phyloP scores from a whole-genome alignment of 2,888 invertebrate genomes.

The Willowsia nigromaculata region DNA sequence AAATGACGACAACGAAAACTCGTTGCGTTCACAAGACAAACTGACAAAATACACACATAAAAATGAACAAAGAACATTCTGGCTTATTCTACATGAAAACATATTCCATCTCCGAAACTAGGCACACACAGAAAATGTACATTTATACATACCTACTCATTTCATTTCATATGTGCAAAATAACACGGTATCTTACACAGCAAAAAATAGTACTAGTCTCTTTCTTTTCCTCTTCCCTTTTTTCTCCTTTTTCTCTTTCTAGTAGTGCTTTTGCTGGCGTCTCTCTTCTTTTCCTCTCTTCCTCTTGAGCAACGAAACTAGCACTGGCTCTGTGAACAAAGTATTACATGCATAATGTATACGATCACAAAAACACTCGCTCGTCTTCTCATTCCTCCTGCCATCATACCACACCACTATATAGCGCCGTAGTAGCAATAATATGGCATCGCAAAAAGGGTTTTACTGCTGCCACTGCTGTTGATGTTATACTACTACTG shows the following conservation, averaged over 20 bases:
- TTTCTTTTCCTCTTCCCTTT: not conserved
- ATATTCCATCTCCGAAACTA: no score
- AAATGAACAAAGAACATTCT: no score
- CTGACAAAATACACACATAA: no score
- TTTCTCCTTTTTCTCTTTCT: not conserved
- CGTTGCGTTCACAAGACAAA: no score
- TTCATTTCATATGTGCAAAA: not conserved
- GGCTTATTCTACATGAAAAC: no score
- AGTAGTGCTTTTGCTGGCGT: not conserved
- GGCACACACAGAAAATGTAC: constrained; percentile 24
- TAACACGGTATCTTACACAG: constrained; percentile 16
- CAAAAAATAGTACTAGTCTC: constrained; percentile 15
- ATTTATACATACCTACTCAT: constrained; percentile 10
- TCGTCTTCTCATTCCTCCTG: constrained; percentile 11
- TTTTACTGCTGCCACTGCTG: constrained; percentile 29
- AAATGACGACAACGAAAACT: no score
- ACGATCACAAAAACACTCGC: constrained; percentile 41
- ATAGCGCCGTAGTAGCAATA: not conserved
- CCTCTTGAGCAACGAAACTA: constrained; percentile 27
- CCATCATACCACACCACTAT: not conserved
- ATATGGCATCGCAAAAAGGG: constrained; percentile 38
- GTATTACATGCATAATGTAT: constrained; percentile 60
- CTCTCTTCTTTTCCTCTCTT: not conserved
- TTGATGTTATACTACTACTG: no score
- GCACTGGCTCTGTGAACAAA: constrained; percentile 40